Base-by-base conservation (phyloP, 2,888 invertebrate species). In the Acanthosoma haemorrhoidale region DNA sequence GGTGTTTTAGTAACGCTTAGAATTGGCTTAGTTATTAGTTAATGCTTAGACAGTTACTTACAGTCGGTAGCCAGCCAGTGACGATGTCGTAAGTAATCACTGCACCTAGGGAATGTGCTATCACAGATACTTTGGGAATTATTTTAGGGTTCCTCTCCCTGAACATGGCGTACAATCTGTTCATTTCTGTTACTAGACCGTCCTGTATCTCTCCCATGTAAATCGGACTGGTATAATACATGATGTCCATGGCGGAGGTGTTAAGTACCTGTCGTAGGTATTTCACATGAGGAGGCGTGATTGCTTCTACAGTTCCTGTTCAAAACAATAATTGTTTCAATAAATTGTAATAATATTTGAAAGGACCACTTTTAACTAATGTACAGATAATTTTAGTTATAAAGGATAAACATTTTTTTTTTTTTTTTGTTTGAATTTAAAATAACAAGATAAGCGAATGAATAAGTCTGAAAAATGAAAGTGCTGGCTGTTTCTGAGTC, bases 161-260 rank as follows among this genome's bases (percentile, higher is more conserved):
- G 77, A 88, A 88, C 81, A 84, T 84, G 61, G 81, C 81, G 78
- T 88, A 88, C 39, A 87, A 79, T 63, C 85, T 79, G 77, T 87
- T 87, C 74, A 89, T 79, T 77, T 87, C 86, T 68, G 80, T 80
- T 70, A 84, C 83, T 68, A 89, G 80, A 57, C 87, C 87, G 70
- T 83, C 82, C 71, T 87, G 83, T 41, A 86, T 84, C 82, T 89
- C 88, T 57, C 83, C 83, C 73, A 88, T 83, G 76, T 87, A 89
- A 2, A 87, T 79, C 13, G 88, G 88, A 79, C 87, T 88, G 58
- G 88, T 87, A 77, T 89, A 89, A 76, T 89, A 89, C 79, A 89
- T 83, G 74, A 89, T 86, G 77, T 89, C 88, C 87, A 89, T 87
- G 36, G 87, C 87, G 43, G 87, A 87, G 36, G 85, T 84, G 78